Evolutionary conservation across 2,888 invertebrate species (phyloP), one percentile per base, ranked within the genome.

Genomic region (Crioceris asparagi): DNA sequence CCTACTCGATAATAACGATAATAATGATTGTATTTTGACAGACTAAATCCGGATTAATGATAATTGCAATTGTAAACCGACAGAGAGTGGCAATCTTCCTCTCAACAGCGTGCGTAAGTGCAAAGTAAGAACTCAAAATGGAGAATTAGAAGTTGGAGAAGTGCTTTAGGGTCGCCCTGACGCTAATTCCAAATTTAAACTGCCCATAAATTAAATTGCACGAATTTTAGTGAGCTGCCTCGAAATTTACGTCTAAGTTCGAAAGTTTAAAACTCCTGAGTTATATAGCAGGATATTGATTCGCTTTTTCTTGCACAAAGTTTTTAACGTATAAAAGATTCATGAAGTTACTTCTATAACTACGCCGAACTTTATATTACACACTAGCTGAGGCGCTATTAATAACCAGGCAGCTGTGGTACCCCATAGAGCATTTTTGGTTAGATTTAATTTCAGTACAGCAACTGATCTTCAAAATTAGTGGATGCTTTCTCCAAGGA

Each of bases 161-260:
- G 52, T 49, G 55, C 50, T 54, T 56, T 55, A 53, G 54, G 53
- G 52, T 47, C 47, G 54, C 47, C 44, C 54, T 58, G 61, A 60
- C 60, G 56, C 57, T 61, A 61, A 60, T 61, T 61, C 57, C 56
- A 60, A 61, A 60, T 61, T 61, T 59, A 61, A 59, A 60, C 59
- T 55, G 48, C 55, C 46, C 50, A 50, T 61, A 60, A 60, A 59
- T 61, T 54, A 57, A 55, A 51, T 54, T 56, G 54, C 55, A 59
- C 58, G 58, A 60, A 60, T 60, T 60, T 60, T 54, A 56, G 56
- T 54, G 52, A 52, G 53, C 48, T 52, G 45, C 27, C 43, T 26
- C 16, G 34, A 32, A 49, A 51, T 51, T 51, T 53, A 51, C 42
- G 43, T 36, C 36, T 44, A 37, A 44, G 40, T 50, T 45, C 40